Conservation (phyloP, 2,888 invertebrate species). For the Epirrhoe alternata region DNA sequence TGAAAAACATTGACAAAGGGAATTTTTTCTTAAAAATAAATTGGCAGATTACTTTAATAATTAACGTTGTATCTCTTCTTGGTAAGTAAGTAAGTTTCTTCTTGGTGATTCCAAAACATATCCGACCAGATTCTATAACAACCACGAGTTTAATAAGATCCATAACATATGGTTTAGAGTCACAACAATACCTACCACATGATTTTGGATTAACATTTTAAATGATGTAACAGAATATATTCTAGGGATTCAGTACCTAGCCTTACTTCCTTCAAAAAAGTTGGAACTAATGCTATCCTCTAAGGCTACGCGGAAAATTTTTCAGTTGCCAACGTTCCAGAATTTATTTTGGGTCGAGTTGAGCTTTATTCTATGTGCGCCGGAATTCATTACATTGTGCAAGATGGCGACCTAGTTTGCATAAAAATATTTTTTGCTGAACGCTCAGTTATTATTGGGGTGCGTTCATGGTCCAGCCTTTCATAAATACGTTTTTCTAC, state of each 20-base stretch:
- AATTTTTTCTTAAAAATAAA: too few species aligned
- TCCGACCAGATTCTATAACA: too few species aligned
- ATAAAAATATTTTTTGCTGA: constrained; percentile 31
- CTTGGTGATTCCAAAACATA: too few species aligned
- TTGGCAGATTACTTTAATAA: too few species aligned
- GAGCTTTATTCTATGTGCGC: constrained; percentile 38
- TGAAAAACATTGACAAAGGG: too few species aligned
- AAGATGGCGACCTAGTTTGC: constrained; percentile 36
- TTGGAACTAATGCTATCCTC: constrained; percentile 51
- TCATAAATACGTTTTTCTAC: background rate
- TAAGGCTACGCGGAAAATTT: constrained; percentile 42
- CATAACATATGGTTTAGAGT: too few species aligned
- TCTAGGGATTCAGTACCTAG: background rate
- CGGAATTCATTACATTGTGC: constrained; percentile 41
- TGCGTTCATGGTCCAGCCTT: background rate
- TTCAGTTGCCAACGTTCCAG: constrained; percentile 40
- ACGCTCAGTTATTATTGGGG: constrained; percentile 22
- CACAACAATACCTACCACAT: too few species aligned
- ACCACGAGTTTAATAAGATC: too few species aligned
- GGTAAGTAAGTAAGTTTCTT: too few species aligned
- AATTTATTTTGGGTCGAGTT: constrained; percentile 41
- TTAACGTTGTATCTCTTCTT: too few species aligned
- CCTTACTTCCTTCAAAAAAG: constrained; percentile 50
- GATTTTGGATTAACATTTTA: too few species aligned
- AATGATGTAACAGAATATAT: background rate